A percentile compares a stretch with the other conserved stretches of the same genome.
phyloP scores from a whole-genome alignment of 2,113 vertebrate species.

The Xyliphius kryptos region DNA sequence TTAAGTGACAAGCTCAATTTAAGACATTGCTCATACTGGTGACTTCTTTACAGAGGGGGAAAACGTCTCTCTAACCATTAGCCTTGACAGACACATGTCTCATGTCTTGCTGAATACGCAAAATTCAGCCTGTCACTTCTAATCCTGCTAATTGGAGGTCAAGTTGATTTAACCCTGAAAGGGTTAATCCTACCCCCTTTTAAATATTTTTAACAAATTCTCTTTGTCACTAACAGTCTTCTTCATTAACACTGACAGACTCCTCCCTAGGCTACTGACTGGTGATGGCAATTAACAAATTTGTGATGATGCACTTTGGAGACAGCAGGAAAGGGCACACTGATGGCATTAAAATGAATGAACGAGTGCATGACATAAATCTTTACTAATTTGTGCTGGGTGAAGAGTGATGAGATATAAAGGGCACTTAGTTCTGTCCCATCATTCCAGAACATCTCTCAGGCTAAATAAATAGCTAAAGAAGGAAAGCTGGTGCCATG shows the following conservation, averaged over 20 bases:
- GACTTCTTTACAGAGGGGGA: no score
- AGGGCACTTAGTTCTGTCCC: not conserved
- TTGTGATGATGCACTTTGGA: conserved; percentile 4
- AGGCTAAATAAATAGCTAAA: conserved; percentile 9
- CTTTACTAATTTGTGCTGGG: not conserved
- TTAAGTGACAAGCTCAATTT: no score
- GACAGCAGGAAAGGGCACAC: conserved; percentile 5
- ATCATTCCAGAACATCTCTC: not conserved
- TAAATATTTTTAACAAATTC: not conserved
- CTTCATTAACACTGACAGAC: not conserved
- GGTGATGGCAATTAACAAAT: conserved; percentile 3
- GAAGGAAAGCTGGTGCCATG: not conserved
- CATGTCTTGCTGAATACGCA: no score
- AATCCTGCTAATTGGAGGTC: no score
- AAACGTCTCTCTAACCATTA: no score
- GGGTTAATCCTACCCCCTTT: no score
- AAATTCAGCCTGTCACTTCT: no score
- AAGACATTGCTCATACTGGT: no score
- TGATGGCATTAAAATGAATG: not conserved
- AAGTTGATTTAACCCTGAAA: no score
- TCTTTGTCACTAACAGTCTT: not conserved
- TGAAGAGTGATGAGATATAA: not conserved
- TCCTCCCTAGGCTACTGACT: not conserved
- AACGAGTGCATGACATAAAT: conserved; percentile 14
- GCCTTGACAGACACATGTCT: no score